These are phyloP conservation scores for Tetrapedia diversipes DNA, from an alignment of 2,888 invertebrate genomes.

Conservation along the genomic window DNA sequence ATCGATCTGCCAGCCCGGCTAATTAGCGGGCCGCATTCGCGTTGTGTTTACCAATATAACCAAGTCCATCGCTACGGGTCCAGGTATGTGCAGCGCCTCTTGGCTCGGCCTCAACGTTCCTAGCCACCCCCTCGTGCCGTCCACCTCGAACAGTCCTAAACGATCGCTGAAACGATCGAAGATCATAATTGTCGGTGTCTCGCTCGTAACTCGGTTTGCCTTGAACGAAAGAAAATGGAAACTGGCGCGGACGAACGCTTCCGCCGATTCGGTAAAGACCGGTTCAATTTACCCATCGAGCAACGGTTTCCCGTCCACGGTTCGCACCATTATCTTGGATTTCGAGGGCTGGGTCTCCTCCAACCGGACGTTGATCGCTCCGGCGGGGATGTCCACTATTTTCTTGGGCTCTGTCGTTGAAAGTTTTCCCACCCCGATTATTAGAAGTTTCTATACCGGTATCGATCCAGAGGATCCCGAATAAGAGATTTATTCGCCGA, in stretches of 20 bases:
- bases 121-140: constrained; percentile 79
- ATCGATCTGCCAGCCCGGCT: constrained; percentile 55
- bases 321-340: constrained; percentile 83
- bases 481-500: constrained; percentile 44
- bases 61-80: constrained; percentile 83
- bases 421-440: constrained; percentile 13
- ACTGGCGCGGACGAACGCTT: neutral
- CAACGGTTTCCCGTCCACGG: constrained; percentile 80
- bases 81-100: constrained; percentile 82
- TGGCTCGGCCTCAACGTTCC: constrained; percentile 78
- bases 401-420: constrained; percentile 64
- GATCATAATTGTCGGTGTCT: constrained; percentile 1
- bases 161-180: constrained; percentile 74
- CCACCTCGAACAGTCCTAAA: constrained; percentile 79
- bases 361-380: constrained; percentile 84
- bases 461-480: constrained; percentile 18
- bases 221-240: neutral
- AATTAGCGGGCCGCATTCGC: constrained; percentile 62
- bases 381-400: constrained; percentile 82
- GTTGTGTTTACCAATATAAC: constrained; percentile 82
- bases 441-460: constrained; percentile 30
- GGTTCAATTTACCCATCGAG: constrained; percentile 83
- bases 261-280: neutral
- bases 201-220: neutral
- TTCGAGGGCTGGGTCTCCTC: constrained; percentile 84